Evolutionary conservation across 2,113 vertebrate genomes (phyloP), one percentile per base, ranked within the genome.

Genomic region (Galeopterus variegatus): DNA sequence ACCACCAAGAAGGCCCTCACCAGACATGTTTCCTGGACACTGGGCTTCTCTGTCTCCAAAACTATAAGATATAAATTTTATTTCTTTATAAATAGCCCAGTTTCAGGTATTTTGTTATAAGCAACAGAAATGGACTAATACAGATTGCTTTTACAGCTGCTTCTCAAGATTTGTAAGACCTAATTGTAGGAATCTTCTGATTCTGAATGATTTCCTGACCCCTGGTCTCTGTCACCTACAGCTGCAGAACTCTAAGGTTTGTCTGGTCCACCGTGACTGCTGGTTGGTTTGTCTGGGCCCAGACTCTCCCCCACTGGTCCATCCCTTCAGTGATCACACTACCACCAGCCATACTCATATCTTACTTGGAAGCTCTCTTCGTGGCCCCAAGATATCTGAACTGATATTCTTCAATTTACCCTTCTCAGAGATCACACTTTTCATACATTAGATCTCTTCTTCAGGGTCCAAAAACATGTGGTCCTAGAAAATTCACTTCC

Each of bases 351-450:
- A 80, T 8, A 72, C 14, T 80, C 21, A 67, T 8, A 5, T 54
- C 72, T 94, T 31, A 94, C n/a, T 69, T 48, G 41, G 65, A 88
- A 65, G 3, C 21, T 23, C 62, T 36, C 14, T 58, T 45, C 11
- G 10, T 12, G 5, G 64, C 26, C 60, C 56, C 45, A 48, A 12
- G 28, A 14, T 70, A 80, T 76, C 58, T 26, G 64, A 52, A 45
- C 9, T 54, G 36, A 15, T 36, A 72, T 48, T 88, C 84, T 82
- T 70, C 28, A 54, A 48, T n/a, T 48, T 69, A 5, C 12, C 45
- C 28, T 85, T 93, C 45, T 96, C 92, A 75, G 21, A 85, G 41
- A 72, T 28, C 31, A 90, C 24, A 77, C 10, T 75, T 86, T 52
- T 52, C 8, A 80, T 14, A 41, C 7, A n/a, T 77, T 48, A 86